These are phyloP conservation scores for Cantharis lateralis DNA, from an alignment of 2,888 invertebrate species.

Conservation along the genomic window DNA sequence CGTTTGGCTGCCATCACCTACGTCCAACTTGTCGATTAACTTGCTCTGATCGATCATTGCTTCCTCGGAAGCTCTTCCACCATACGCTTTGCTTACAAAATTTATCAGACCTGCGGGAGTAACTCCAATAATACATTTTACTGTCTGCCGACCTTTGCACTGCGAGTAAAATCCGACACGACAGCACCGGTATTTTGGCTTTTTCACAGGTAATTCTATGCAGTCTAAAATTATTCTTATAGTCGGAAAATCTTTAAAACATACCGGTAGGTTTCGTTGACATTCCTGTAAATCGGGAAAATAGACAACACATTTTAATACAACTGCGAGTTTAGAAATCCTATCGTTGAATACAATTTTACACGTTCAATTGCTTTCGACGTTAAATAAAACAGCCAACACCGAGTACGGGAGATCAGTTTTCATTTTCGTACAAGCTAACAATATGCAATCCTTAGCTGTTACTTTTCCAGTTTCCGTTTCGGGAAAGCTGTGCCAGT, in stretches of 20 bases:
- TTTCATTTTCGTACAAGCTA: slow-evolving; percentile 3
- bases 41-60: slow-evolving; percentile 30
- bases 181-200: slow-evolving; percentile 34
- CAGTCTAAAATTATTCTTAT: slow-evolving; percentile 38
- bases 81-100: slow-evolving; percentile 36
- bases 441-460: neutral
- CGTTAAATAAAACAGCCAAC: neutral
- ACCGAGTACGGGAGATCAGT: neutral
- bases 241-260: slow-evolving; percentile 35
- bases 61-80: slow-evolving; percentile 35
- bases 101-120: slow-evolving; percentile 36
- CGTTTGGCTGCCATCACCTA: slow-evolving; percentile 32
- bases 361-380: neutral
- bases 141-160: slow-evolving; percentile 35
- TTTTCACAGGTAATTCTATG: slow-evolving; percentile 35
- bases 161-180: slow-evolving; percentile 35
- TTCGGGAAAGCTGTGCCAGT: neutral
- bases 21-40: slow-evolving; percentile 17
- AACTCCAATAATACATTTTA: slow-evolving; percentile 39
- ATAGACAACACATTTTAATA: neutral
- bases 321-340: neutral
- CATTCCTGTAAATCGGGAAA: slow-evolving; percentile 7
- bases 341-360: neutral
- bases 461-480: neutral
- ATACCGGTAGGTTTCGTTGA: slow-evolving; percentile 31